Evolutionary conservation across 2,113 vertebrate species (phyloP), one percentile per base, ranked within the genome.

Genomic region (Macrotis lagotis): DNA sequence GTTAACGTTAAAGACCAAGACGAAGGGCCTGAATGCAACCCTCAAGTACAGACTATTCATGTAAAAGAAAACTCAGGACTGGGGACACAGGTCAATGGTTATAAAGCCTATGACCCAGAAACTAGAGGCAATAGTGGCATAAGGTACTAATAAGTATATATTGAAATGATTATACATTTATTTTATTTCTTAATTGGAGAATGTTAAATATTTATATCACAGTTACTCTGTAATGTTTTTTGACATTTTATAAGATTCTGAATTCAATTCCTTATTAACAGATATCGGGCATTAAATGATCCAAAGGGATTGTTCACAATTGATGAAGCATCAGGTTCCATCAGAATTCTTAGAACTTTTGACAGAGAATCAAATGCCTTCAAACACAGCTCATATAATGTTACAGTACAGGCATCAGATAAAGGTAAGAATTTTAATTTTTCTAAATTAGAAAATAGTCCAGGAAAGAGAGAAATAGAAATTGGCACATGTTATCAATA

Each of bases 1-100:
- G 96, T 99, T 50, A 91, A 96, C 0, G 98, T 99, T 8, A 12
- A 6, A 89, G 31, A 99, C 49, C 25, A 98, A 1, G 99, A 99
- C 4, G 99, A 99, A 96, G 99, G 99, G 0, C 99, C 99, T 0
- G 98, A 98, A 95, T 99, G 99, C 89, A 95, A 66, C 0, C 98
- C 99, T 22, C 96, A 88, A 0, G 51, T 94, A 0, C 50, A 99
- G 28, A 92, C 88, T 25, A n/a, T 99, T 25, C 95, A 8, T 0
- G 98, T 99, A 89, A 98, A 97, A 74, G 99, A 99, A 97, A 99
- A 99, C 0, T 96, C 89, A 3, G 93, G 98, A 0, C 51, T 97
- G 3, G 98, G 98, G 52, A 98, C 98, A 0, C 0, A 5, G 51
- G 98, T 98, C 52, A 97, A 97, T 92, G 98, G 92, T 0, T 99